Percentiles rank a stretch among this genome's conserved stretches.
Evolutionary conservation across 1,140 invertebrate genomes (phyloP).

Genomic region (Drosophila kikkawai): DNA sequence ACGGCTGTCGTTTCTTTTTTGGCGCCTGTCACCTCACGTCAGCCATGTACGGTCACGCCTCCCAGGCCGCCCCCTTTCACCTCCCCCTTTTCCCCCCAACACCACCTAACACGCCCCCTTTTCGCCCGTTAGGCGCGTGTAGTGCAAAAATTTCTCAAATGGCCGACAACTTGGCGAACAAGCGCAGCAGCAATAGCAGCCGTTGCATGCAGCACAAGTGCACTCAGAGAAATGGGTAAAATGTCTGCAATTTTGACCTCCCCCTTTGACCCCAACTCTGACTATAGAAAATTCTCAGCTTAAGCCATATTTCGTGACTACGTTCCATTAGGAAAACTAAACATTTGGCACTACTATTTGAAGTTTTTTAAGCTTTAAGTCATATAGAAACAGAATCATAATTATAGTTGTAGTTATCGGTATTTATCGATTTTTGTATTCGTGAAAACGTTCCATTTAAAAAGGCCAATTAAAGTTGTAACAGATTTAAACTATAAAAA

Average conservation of each 20-base stretch:
- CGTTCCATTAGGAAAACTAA: neutral
- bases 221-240: neutral
- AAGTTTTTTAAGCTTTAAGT: neutral
- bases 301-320: neutral
- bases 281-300: neutral
- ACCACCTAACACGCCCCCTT: conserved; percentile 17
- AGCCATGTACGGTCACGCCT: conserved; percentile 19
- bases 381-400: no score
- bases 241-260: no score
- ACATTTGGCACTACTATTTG: neutral
- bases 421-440: no score
- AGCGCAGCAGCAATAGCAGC: conserved; percentile 21
- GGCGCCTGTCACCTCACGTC: conserved; percentile 53
- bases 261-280: neutral
- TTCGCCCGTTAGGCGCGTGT: conserved; percentile 30
- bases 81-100: no score
- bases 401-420: no score
- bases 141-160: conserved; percentile 49
- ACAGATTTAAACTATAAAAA: no score
- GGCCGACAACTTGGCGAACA: conserved; percentile 40
- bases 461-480: no score
- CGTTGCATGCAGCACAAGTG: conserved; percentile 20
- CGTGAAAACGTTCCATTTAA: no score
- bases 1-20: conserved; percentile 48
- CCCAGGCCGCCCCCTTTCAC: neutral